A percentile compares a stretch with the other conserved stretches of the same genome.
These are phyloP conservation scores for Sylvietta virens DNA, from an alignment of 2,113 vertebrate species.

Conservation along the genomic window DNA sequence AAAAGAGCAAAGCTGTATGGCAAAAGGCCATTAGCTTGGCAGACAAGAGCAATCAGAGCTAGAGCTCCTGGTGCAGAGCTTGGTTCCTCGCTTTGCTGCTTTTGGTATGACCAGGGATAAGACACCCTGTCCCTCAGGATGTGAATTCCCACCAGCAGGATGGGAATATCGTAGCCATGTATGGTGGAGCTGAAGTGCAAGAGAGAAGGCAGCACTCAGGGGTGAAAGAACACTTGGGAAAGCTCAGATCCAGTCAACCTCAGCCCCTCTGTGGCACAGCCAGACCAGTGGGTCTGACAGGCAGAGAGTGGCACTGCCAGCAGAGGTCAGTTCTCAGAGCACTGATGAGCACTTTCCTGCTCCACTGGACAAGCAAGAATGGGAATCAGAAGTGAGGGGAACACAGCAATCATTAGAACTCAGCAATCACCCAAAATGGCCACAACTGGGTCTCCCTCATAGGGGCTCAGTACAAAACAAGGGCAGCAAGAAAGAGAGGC, in stretches of 20 bases:
- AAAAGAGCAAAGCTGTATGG: neutral
- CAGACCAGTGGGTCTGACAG: neutral
- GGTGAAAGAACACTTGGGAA: neutral
- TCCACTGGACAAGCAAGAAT: neutral
- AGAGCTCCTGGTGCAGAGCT: neutral
- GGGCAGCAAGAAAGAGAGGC: neutral
- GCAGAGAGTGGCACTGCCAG: neutral
- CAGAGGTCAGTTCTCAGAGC: neutral
- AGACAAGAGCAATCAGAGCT: neutral
- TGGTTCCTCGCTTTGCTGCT: neutral
- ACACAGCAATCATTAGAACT: slow-evolving; percentile 14
- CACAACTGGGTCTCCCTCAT: neutral
- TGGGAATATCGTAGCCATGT: fast-evolving
- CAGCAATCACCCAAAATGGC: neutral
- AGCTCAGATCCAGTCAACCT: neutral
- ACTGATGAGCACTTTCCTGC: neutral
- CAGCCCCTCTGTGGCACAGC: fast-evolving
- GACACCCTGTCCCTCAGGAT: neutral
- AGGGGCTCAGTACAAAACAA: neutral
- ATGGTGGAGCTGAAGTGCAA: neutral
- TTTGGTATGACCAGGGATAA: neutral
- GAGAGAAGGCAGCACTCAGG: neutral
- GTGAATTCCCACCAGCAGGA: neutral
- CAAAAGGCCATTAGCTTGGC: neutral
- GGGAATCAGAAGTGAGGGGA: neutral